phyloP scores from a whole-genome alignment of 1,140 invertebrate genomes.

The Aphaenogaster floridana region DNA sequence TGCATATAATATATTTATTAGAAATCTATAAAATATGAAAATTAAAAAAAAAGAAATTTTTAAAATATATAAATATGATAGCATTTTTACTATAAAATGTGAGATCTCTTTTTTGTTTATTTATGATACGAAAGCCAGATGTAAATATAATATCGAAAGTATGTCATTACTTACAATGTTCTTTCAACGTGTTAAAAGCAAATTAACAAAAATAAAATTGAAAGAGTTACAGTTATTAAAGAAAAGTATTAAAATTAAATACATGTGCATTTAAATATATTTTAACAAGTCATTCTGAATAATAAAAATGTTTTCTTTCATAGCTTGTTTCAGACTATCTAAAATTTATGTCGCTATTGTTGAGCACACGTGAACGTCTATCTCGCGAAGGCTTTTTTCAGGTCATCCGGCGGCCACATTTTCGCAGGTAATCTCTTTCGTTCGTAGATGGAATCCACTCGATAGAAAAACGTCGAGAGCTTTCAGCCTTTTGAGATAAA shows the following conservation, averaged over 20 bases:
- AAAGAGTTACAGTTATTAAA: neutral
- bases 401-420: conserved; percentile 33
- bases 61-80: neutral
- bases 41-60: neutral
- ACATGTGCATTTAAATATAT: neutral
- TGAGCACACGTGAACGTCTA: neutral
- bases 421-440: conserved; percentile 70
- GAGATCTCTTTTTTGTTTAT: neutral
- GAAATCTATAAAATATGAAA: neutral
- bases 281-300: neutral
- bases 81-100: neutral
- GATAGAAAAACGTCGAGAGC: conserved; percentile 61
- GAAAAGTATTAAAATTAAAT: neutral
- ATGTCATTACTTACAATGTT: neutral
- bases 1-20: neutral
- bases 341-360: conserved; percentile 51
- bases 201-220: neutral
- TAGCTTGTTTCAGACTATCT: neutral
- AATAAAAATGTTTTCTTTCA: neutral
- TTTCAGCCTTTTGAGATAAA: conserved; percentile 75
- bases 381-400: conserved; percentile 55
- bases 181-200: neutral
- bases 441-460: conserved; percentile 65
- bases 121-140: neutral
- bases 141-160: neutral